A percentile compares a stretch with the other conserved stretches of the same genome.
These are phyloP conservation scores for Brachyopa scutellaris DNA, from an alignment of 2,888 invertebrate species.

Conservation along the genomic window DNA sequence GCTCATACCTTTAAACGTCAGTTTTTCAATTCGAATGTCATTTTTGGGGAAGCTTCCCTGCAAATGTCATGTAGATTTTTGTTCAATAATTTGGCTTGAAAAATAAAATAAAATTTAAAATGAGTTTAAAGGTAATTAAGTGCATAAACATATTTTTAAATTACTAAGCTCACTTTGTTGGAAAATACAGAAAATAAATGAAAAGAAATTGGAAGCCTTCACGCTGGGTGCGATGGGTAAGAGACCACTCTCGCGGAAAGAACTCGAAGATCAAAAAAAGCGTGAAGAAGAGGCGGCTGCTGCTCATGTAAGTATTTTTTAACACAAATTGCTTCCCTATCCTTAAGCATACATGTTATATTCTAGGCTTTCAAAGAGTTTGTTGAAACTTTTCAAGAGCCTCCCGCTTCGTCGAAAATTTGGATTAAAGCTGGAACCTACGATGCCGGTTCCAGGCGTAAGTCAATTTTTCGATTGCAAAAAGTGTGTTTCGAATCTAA, in stretches of 20 bases:
- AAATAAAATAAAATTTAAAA: constrained; percentile 29
- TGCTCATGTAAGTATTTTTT: constrained; percentile 87
- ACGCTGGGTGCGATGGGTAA: constrained; percentile 89
- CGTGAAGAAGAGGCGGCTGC: constrained; percentile 95
- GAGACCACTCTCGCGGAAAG: constrained; percentile 88
- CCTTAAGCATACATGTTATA: constrained; percentile 21
- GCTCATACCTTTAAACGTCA: constrained; percentile 1
- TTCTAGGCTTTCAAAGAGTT: constrained; percentile 96
- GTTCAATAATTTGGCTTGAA: constrained; percentile 16
- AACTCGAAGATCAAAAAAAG: constrained; percentile 92
- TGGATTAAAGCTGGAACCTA: constrained; percentile 99
- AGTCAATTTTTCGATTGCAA: constrained; percentile 77
- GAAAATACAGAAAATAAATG: constrained; percentile 84
- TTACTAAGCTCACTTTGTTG: constrained; percentile 17
- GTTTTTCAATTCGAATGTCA: neutral
- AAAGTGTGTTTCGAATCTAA: neutral
- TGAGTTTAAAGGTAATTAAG: constrained; percentile 64
- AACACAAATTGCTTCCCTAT: too few relatives aligned
- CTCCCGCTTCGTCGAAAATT: constrained; percentile 91
- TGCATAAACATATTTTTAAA: neutral
- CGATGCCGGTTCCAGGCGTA: constrained; percentile 95
- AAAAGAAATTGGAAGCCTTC: constrained; percentile 90
- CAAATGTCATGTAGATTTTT: constrained; percentile 45
- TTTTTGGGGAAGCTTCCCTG: neutral
- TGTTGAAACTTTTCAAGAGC: constrained; percentile 97